Evolutionary conservation across 2,113 vertebrate genomes (phyloP).

Genomic region (Orientallactaga bullata): DNA sequence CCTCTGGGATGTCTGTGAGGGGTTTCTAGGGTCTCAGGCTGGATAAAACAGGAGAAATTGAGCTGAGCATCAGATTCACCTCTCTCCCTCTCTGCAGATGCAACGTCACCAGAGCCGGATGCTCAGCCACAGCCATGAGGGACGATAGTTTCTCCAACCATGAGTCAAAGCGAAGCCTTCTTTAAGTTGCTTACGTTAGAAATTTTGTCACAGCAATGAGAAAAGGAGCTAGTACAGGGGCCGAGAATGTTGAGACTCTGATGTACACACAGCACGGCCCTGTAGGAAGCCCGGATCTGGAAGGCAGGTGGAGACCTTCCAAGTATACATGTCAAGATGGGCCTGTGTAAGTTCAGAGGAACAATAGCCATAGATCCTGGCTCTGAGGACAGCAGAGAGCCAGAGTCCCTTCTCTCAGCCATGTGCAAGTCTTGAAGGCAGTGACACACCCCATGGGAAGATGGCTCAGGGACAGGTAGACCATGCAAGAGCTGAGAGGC

Average conservation of each 20-base stretch:
- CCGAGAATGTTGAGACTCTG: not conserved
- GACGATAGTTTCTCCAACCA: not conserved
- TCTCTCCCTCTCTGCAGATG: not conserved
- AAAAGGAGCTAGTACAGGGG: not conserved
- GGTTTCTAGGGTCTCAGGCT: not conserved
- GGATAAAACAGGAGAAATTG: not conserved
- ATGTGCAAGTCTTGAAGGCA: rapidly evolving
- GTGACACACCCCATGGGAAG: rapidly evolving
- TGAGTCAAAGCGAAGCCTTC: not conserved
- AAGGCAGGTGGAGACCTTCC: not conserved
- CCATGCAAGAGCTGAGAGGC: not conserved
- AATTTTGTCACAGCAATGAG: not conserved
- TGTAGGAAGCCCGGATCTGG: not conserved
- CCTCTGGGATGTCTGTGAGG: not conserved
- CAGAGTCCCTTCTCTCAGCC: rapidly evolving
- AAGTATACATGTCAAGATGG: rapidly evolving
- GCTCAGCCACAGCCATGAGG: no score
- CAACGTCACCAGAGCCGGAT: no score
- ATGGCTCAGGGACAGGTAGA: rapidly evolving
- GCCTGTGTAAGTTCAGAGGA: not conserved
- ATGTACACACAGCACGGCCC: rapidly evolving
- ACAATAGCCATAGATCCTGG: rapidly evolving
- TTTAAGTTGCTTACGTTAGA: not conserved
- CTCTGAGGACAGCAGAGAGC: not conserved
- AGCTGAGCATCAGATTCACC: not conserved